Percentiles rank a stretch among this genome's conserved stretches.
phyloP scores from a whole-genome alignment of 2,888 invertebrate genomes.

The Meghimatium bilineatum region DNA sequence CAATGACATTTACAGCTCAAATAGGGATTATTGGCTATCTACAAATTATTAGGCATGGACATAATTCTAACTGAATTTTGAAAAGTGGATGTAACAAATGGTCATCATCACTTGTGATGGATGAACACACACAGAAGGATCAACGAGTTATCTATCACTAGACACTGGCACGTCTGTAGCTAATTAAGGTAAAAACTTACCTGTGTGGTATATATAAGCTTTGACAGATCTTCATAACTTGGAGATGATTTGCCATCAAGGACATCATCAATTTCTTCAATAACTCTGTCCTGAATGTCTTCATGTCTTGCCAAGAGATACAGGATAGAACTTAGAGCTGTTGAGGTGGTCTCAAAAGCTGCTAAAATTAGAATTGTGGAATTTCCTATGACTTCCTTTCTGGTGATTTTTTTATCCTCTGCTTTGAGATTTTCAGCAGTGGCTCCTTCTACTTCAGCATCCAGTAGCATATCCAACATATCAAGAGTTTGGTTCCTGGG shows the following conservation, averaged over 20 bases:
- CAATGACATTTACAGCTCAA: too few species aligned
- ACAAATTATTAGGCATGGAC: too few species aligned
- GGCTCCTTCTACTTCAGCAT: constrained; percentile 23
- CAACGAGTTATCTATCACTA: too few species aligned
- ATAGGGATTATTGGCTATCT: too few species aligned
- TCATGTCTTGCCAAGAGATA: constrained; percentile 40
- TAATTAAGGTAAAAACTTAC: neutral
- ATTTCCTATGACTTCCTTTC: constrained; percentile 35
- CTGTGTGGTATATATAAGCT: constrained; percentile 33
- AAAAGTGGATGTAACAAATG: too few species aligned
- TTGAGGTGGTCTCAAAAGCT: constrained; percentile 41
- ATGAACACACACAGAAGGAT: too few species aligned
- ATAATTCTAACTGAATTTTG: too few species aligned
- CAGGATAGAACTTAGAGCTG: constrained; percentile 35
- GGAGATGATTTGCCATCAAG: constrained; percentile 22
- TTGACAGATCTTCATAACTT: constrained; percentile 37
- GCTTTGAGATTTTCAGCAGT: neutral
- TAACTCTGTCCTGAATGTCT: constrained; percentile 38
- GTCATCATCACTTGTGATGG: too few species aligned
- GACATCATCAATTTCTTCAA: constrained; percentile 41
- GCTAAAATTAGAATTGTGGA: constrained; percentile 39
- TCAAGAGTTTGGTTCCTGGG: constrained; percentile 11
- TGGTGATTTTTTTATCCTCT: constrained; percentile 31
- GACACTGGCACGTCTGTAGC: too few species aligned
- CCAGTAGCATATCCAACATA: constrained; percentile 40